phyloP scores from a whole-genome alignment of 2,888 invertebrate species.

The Drosophila atroscutellata region DNA sequence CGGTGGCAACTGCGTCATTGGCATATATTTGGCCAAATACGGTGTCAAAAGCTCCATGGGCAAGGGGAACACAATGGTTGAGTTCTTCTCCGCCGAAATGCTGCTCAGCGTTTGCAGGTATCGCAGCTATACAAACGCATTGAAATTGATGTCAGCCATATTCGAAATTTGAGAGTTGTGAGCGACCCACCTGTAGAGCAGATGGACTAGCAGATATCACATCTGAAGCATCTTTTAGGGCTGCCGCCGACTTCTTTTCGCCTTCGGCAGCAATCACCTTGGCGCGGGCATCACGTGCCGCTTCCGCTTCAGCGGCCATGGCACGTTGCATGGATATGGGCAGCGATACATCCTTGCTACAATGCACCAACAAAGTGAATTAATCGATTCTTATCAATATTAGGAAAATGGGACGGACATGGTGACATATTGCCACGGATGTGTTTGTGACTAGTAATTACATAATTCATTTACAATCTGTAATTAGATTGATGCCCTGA shows the following conservation, averaged over 20 bases:
- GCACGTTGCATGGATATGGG: constrained; percentile 91
- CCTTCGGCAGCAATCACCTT: constrained; percentile 91
- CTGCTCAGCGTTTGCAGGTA: constrained; percentile 95
- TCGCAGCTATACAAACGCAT: constrained; percentile 87
- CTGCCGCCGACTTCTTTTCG: constrained; percentile 92
- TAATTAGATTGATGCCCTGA: neutral
- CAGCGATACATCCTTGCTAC: constrained; percentile 91
- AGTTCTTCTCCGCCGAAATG: constrained; percentile 97
- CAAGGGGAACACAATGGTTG: constrained; percentile 96
- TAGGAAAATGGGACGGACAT: neutral
- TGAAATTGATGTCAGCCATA: neutral
- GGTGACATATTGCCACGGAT: too few relatives aligned
- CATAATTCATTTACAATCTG: neutral
- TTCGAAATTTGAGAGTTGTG: neutral
- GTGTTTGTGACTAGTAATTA: neutral
- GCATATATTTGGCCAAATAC: constrained; percentile 71
- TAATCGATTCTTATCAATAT: neutral
- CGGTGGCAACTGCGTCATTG: constrained; percentile 46
- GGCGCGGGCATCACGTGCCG: constrained; percentile 89
- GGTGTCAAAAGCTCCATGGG: constrained; percentile 91
- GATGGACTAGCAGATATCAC: constrained; percentile 91
- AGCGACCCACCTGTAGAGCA: constrained; percentile 86
- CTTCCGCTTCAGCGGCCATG: constrained; percentile 94
- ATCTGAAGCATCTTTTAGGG: constrained; percentile 93
- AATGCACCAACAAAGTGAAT: neutral